Evolutionary conservation across 2,797 vertebrate genomes (phyloP), one percentile per base, ranked within the genome.

Genomic region (Oryzias dopingdopingensis): DNA sequence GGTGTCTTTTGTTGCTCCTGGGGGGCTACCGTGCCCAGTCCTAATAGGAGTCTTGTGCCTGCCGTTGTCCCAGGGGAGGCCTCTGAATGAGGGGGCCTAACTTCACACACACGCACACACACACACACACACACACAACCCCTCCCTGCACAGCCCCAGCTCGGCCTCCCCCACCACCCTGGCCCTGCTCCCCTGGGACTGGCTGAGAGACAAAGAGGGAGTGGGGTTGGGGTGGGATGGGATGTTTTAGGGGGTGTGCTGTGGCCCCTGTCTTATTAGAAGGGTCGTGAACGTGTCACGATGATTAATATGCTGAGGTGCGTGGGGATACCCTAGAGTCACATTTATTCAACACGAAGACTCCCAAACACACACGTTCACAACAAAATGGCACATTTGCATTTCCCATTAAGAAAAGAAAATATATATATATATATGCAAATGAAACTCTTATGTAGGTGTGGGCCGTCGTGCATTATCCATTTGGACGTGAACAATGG

Each of bases 231-330:
- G 81, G 77, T 84, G 84, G 88, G 86, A 86, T 86, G 88, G 88
- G 88, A 88, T 89, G 84, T 89, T 87, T 89, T 86, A 71, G 87
- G 88, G 90, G 88, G 89, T 83, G 84, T 85, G 85, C 88, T 86
- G 88, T 91, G 91, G 91, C 91, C 92, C 89, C 91, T 92, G 92
- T 92, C 92, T 93, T 93, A 93, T 93, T 93, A 93, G 92, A 93
- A 90, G 91, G 91, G 92, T 92, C 90, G 91, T 93, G 92, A 93
- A 93, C 89, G 86, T 93, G 92, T 93, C 92, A 93, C 87, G 83
- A 93, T 93, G 92, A 93, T 93, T 93, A 92, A 93, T 93, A 92
- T 92, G 91, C 91, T 59, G 90, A 92, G 91, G 91, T 92, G 90
- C 90, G 84, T 76, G 77, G 89, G 91, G 89, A 92, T 91, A 92